Conservation (phyloP, 2,113 vertebrate species). For the Dromas ardeola region DNA sequence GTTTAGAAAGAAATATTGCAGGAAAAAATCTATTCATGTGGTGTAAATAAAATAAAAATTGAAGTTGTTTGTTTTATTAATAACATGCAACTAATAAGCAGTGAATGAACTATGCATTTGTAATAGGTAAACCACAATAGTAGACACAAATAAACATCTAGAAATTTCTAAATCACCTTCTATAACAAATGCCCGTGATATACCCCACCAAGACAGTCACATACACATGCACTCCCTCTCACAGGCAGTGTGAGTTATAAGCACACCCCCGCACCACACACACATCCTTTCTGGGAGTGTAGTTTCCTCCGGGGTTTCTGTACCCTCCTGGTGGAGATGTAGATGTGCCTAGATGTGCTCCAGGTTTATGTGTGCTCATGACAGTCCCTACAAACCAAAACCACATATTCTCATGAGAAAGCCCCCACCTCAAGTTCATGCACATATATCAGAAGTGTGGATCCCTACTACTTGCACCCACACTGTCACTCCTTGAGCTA, state of each 20-base stretch:
- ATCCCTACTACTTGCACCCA: background rate
- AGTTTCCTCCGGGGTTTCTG: background rate
- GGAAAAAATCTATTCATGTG: background rate
- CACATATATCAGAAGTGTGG: rapidly evolving
- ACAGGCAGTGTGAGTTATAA: background rate
- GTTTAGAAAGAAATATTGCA: background rate
- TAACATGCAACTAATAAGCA: background rate
- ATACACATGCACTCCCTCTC: too few relatives aligned
- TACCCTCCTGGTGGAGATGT: background rate
- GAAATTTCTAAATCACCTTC: background rate
- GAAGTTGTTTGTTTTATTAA: background rate
- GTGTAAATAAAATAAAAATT: background rate
- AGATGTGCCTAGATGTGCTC: background rate
- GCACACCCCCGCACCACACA: rapidly evolving
- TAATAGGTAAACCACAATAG: background rate
- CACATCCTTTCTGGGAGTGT: background rate
- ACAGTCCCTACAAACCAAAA: background rate
- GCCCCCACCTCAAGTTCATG: rapidly evolving
- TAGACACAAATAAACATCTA: background rate
- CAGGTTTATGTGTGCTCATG: background rate
- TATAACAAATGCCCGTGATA: background rate
- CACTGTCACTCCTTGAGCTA: background rate
- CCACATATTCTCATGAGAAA: background rate
- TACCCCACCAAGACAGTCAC: too few relatives aligned
- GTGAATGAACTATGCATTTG: background rate